phyloP scores from a whole-genome alignment of 2,888 invertebrate species.

The Eucera pruinosa region DNA sequence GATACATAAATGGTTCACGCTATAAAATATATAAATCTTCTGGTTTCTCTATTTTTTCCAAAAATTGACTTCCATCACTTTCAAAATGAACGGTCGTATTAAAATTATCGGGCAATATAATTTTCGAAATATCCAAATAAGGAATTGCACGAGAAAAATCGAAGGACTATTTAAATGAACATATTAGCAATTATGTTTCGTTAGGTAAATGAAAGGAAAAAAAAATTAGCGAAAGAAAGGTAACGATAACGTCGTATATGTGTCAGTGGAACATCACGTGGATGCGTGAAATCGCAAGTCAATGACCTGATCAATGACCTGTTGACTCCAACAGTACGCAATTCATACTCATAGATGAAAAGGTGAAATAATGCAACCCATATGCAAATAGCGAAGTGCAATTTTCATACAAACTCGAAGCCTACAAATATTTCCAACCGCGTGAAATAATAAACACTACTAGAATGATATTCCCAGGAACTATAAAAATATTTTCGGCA shows the following conservation, averaged over 20 bases:
- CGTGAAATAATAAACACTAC: not conserved
- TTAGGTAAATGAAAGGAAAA: constrained; percentile 57
- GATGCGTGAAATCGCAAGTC: constrained; percentile 82
- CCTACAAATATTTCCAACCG: not conserved
- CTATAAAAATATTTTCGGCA: not conserved
- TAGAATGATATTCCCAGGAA: not conserved
- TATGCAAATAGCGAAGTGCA: not conserved
- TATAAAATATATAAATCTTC: no score
- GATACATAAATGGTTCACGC: no score
- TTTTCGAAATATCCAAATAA: not conserved
- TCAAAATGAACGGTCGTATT: no score
- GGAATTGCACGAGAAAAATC: not conserved
- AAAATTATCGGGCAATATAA: no score
- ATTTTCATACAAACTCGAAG: not conserved
- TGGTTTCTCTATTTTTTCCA: no score
- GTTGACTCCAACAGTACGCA: constrained; percentile 59
- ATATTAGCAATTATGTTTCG: constrained; percentile 32
- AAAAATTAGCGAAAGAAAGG: constrained; percentile 59
- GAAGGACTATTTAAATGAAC: not conserved
- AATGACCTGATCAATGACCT: constrained; percentile 78
- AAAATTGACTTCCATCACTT: no score
- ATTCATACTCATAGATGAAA: constrained; percentile 19
- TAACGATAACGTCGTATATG: constrained; percentile 72
- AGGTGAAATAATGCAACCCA: constrained; percentile 39
- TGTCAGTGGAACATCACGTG: constrained; percentile 81